Conservation (phyloP, 2,888 invertebrate species). For the Acanthoscelides obtectus region DNA sequence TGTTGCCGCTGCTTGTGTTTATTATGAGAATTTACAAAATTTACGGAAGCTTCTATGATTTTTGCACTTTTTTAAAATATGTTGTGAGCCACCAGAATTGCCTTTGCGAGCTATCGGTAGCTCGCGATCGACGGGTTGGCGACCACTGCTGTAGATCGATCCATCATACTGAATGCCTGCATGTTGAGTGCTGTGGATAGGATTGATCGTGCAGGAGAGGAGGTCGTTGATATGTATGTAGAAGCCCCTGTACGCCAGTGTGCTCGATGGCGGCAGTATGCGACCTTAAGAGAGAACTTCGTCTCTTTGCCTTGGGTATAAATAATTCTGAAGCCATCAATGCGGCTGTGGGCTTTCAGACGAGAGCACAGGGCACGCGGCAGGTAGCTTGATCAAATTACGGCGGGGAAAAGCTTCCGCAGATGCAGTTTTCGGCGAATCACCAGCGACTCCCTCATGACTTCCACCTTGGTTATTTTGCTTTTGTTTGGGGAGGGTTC, state of each 20-base stretch:
- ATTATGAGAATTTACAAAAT: too few relatives aligned
- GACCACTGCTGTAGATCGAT: too few relatives aligned
- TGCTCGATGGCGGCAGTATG: background rate
- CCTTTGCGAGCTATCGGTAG: too few relatives aligned
- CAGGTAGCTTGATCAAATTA: conserved; percentile 42
- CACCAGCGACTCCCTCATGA: conserved; percentile 14
- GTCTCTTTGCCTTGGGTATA: conserved; percentile 40
- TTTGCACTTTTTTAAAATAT: too few relatives aligned
- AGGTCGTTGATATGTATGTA: conserved; percentile 22
- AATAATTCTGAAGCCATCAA: conserved; percentile 43
- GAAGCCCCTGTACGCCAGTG: conserved; percentile 14
- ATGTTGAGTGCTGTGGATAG: too few relatives aligned
- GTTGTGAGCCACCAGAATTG: too few relatives aligned
- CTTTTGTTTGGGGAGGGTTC: background rate
- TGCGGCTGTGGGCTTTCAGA: conserved; percentile 38
- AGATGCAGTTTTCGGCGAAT: conserved; percentile 20
- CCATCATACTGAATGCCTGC: too few relatives aligned
- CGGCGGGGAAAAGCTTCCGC: conserved; percentile 21
- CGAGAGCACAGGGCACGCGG: conserved; percentile 32
- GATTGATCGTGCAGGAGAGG: too few relatives aligned
- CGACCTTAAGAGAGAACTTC: conserved; percentile 33
- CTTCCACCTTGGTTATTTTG: conserved; percentile 11
- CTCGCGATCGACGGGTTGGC: too few relatives aligned
- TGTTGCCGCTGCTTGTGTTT: too few relatives aligned
- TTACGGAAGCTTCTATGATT: too few relatives aligned